Base-by-base conservation (phyloP, 2,797 vertebrate species). In the Dromococcyx pavoninus region DNA sequence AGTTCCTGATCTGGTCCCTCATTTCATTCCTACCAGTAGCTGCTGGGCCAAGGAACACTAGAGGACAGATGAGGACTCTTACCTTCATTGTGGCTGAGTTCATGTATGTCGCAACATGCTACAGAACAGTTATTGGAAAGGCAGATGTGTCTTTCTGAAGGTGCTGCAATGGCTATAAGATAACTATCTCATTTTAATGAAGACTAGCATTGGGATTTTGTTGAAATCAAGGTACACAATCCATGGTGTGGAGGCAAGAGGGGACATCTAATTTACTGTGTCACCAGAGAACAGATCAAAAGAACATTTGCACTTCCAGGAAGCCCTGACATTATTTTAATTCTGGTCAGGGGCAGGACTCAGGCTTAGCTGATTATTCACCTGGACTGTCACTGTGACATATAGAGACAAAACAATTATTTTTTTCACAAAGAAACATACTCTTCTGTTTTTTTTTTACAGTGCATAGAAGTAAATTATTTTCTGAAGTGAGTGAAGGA, bases 391-490 rank as follows among this genome's bases (percentile, higher is more conserved):
- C 27, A 28, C 2, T 3, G 44, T 58, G 10, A 33, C 27, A 17
- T 7, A 9, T 43, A 86, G 86, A 46, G 13, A 11, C 11, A 74
- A 89, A 67, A 88, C 4, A 74, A 62, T 60, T 67, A 0, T 30
- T 64, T 88, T 79, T 15, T 75, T 83, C 54, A 46, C 7, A 79
- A 7, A 51, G 33, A 69, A 74, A 28, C 1, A 3, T 22, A 22
- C 7, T 41, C 51, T 76, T 89, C 25, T 33, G 30, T 17, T 66
- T 81, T 51, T 81, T 51, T 80, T 78, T 32, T 32, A 70, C 13
- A 66, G 5, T 10, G 37, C 2, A 10, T 1, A 44, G 43, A 86
- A 88, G 33, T 27, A 50, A 76, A 61, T 53, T 60, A 0, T 0
- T 91, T 87, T 76, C 64, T 89, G 48, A 76, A 74, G 23, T 15